These are phyloP conservation scores for Watsonalla cultraria DNA, from an alignment of 2,888 invertebrate genomes.

Conservation along the genomic window DNA sequence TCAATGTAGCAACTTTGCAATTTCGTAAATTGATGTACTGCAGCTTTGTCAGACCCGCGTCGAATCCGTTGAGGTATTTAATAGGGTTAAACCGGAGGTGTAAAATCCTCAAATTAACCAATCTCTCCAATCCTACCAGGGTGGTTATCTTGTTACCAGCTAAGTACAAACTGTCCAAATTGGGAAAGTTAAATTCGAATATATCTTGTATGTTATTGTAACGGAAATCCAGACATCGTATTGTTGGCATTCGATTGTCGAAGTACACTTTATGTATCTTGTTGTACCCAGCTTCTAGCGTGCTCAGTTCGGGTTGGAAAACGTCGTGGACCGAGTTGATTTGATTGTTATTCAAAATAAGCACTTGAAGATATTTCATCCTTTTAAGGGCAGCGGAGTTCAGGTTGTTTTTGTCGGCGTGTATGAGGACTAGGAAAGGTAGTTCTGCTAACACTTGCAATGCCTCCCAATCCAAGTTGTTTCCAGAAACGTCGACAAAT, in stretches of 20 bases:
- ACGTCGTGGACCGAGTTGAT: conserved; percentile 72
- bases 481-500: conserved; percentile 78
- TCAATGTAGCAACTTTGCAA: conserved; percentile 71
- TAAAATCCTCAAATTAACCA: conserved; percentile 81
- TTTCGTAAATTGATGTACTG: conserved; percentile 77
- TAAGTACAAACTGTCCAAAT: conserved; percentile 85
- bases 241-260: conserved; percentile 39
- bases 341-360: conserved; percentile 76
- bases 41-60: conserved; percentile 54
- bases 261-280: conserved; percentile 51
- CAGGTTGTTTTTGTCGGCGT: conserved; percentile 76
- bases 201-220: conserved; percentile 71
- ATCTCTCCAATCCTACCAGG: conserved; percentile 79
- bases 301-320: conserved; percentile 73
- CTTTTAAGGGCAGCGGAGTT: conserved; percentile 64
- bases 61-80: conserved; percentile 73
- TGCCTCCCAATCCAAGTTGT: conserved; percentile 63
- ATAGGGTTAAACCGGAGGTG: conserved; percentile 86
- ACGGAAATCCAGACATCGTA: conserved; percentile 77
- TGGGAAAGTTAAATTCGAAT: conserved; percentile 61
- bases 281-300: conserved; percentile 77
- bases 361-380: conserved; percentile 80
- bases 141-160: conserved; percentile 84
- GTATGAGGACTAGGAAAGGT: conserved; percentile 76
- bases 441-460: conserved; percentile 70